Conservation (phyloP, 2,888 invertebrate genomes). For the Chromoteleia sp. region DNA sequence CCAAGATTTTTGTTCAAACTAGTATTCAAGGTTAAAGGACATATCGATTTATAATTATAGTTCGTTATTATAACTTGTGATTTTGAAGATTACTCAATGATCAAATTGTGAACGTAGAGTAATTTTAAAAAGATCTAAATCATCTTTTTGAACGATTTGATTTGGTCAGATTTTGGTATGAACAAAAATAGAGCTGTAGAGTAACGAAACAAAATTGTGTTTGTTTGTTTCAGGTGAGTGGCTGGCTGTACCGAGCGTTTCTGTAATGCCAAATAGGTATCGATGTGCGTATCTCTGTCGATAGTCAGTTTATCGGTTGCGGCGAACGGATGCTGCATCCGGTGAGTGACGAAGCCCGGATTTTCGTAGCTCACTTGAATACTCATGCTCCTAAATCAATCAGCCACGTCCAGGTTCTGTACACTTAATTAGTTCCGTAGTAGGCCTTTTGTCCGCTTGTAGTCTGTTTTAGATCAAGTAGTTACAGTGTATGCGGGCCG, state of each 20-base stretch:
- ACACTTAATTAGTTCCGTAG: slow-evolving; percentile 72
- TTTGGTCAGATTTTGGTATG: too few relatives aligned
- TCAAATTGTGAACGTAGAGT: too few relatives aligned
- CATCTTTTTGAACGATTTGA: too few relatives aligned
- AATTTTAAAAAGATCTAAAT: too few relatives aligned
- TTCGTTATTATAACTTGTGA: too few relatives aligned
- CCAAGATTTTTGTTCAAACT: too few relatives aligned
- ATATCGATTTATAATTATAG: too few relatives aligned
- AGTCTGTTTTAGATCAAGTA: slow-evolving; percentile 72
- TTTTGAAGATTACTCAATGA: too few relatives aligned
- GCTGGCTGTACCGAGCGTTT: slow-evolving; percentile 84
- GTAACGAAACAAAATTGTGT: slow-evolving; percentile 4
- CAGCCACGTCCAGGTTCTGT: slow-evolving; percentile 75
- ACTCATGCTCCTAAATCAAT: slow-evolving; percentile 79
- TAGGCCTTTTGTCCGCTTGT: slow-evolving; percentile 72
- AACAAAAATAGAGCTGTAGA: too few relatives aligned
- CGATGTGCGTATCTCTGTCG: slow-evolving; percentile 83
- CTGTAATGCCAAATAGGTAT: slow-evolving; percentile 85
- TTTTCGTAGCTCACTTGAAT: slow-evolving; percentile 80
- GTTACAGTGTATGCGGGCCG: slow-evolving; percentile 68
- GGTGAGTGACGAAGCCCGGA: slow-evolving; percentile 84
- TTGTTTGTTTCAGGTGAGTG: slow-evolving; percentile 83
- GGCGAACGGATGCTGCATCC: slow-evolving; percentile 84
- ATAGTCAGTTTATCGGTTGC: slow-evolving; percentile 84
- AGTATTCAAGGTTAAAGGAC: too few relatives aligned